phyloP scores from a whole-genome alignment of 1,140 invertebrate species.

The Antheraea pernyi region DNA sequence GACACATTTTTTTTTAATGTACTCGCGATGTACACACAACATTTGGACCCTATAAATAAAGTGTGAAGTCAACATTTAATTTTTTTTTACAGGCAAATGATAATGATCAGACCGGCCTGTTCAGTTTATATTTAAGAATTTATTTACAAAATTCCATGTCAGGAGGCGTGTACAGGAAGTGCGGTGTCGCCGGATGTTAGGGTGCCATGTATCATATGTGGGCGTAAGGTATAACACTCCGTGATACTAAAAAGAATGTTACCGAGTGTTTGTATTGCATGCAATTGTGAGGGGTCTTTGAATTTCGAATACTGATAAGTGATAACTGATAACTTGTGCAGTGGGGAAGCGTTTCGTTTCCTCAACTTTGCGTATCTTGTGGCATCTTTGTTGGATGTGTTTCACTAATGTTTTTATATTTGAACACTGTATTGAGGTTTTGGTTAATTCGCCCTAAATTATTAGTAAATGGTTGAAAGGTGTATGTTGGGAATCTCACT shows the following conservation, averaged over 20 bases:
- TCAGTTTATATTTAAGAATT: slow-evolving; percentile 6
- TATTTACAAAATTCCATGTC: slow-evolving; percentile 10
- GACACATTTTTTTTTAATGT: no score
- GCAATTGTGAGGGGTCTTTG: background rate
- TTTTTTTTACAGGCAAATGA: background rate
- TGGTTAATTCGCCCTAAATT: no score
- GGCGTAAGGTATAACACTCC: slow-evolving; percentile 11
- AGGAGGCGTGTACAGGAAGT: slow-evolving; percentile 10
- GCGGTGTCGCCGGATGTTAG: slow-evolving; percentile 8
- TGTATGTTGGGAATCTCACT: no score
- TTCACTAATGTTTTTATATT: no score
- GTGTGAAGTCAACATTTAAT: no score
- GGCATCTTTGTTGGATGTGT: background rate
- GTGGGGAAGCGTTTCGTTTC: background rate
- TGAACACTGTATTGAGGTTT: no score
- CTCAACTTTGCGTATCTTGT: background rate
- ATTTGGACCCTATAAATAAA: no score
- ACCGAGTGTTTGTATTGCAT: background rate
- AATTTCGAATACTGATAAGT: background rate
- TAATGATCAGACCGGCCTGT: slow-evolving; percentile 4
- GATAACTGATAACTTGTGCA: background rate
- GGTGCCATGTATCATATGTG: slow-evolving; percentile 12
- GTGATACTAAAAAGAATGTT: slow-evolving; percentile 1
- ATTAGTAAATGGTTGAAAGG: no score
- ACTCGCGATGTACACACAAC: no score